Evolutionary conservation across 2,888 invertebrate genomes (phyloP), one percentile per base, ranked within the genome.

Genomic region (Harmothoe impar): DNA sequence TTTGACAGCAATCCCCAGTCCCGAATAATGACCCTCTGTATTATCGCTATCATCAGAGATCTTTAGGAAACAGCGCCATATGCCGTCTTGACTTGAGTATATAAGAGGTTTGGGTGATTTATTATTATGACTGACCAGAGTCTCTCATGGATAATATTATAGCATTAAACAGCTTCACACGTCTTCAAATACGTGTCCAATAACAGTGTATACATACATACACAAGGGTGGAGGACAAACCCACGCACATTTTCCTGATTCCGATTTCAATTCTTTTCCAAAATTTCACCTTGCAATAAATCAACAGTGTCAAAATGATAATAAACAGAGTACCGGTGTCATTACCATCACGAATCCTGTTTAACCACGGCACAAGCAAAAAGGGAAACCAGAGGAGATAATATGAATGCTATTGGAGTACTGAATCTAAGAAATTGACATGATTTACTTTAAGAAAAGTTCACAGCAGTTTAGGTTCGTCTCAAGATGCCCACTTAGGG

Each of bases 401-500:
- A 62, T 43, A 43, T 43, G 62, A 62, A 62, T 62, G n/a, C 62
- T n/a, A 62, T 62, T n/a, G n/a, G n/a, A 62, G 62, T 62, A 62
- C 62, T 31, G 77, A 77, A 31, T 77, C 17, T 29, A 10, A 25
- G 31, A 29, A 25, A 31, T 20, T 5, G 77, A 77, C n/a, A 43
- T 33, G 0, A 12, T 43, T 43, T 43, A 17, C 20, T 81, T 23
- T 23, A n/a, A 23, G 12, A 35, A 81, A 33, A 81, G 33, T 81
- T 43, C 43, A 81, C 81, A 81, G 81, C 81, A 81, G 81, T 81
- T 81, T 81, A 81, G 81, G 33, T 43, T 81, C 81, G 81, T 43
- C 81, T 81, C 81, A 43, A 35, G 81, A 33, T 23, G 81, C 23
- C 77, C 62, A 62, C 62, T 62, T 62, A 62, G 23, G 62, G 62